Evolutionary conservation across 2,797 vertebrate genomes (phyloP), one percentile per base, ranked within the genome.

Genomic region (Macroramphosus scolopax): DNA sequence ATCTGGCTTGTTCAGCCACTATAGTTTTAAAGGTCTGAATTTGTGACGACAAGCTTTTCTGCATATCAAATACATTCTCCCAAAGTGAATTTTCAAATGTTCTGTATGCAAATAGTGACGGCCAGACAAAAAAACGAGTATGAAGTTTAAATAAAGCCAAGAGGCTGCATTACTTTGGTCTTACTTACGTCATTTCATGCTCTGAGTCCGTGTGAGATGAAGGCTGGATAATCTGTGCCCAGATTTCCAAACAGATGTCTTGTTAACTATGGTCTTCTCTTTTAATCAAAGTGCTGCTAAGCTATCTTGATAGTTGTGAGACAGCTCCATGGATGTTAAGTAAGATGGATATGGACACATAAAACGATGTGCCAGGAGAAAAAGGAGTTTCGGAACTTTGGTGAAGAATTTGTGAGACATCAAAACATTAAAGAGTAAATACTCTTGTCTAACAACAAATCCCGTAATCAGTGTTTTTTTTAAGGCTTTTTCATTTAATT

Each of bases 211-310:
- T 73, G 77, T 66, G 76, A 65, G 67, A 84, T 82, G 83, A 22
- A 82, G 68, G 63, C 58, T 69, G 72, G 24, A 66, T 88, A 89
- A 90, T 88, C 87, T 84, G 64, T 60, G 51, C 52, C 51, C 82
- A 85, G 88, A 89, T 89, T 83, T 82, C 38, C 75, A 24, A 66
- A 78, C 88, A 89, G 87, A 89, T 91, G 90, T 88, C 71, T 68
- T 39, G 63, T 77, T 80, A 87, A 79, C 77, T 70, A 69, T 60
- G 60, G 63, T 65, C 75, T 78, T 68, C 77, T 67, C 62, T 87
- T 88, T 90, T 90, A 91, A 91, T 91, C 88, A 91, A 83, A 89
- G 69, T 53, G 32, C 66, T 51, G 68, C 72, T 88, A 87, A 89
- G 85, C 86, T 82, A 66, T 70, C 51, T 39, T 65, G 75, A 86